Conservation (phyloP, 2,888 invertebrate genomes). For the Creontiades dilutus region DNA sequence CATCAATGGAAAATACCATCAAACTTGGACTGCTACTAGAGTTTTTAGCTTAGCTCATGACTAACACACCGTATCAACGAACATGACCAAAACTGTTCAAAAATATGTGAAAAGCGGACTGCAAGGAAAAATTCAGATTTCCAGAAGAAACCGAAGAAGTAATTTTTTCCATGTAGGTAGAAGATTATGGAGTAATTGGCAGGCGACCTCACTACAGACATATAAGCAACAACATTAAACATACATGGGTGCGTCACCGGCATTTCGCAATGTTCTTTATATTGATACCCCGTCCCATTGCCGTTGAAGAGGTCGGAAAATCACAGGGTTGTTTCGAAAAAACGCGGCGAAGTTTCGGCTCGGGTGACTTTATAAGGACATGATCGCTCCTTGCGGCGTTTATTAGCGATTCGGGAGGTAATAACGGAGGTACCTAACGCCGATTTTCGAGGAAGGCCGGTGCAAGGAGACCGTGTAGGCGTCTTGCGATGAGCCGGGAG, state of each 20-base stretch:
- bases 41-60: no score
- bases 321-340: conserved; percentile 30
- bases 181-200: no score
- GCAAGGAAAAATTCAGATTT: no score
- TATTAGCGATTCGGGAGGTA: background rate
- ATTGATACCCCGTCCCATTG: background rate
- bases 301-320: conserved; percentile 4
- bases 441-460: conserved; percentile 22
- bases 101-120: no score
- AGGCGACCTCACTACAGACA: background rate
- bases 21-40: no score
- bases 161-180: no score
- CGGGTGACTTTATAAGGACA: background rate
- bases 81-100: no score
- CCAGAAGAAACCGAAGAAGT: no score
- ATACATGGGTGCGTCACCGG: background rate
- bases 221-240: background rate
- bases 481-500: background rate
- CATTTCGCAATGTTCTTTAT: background rate
- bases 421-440: conserved; percentile 9
- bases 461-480: conserved; percentile 5
- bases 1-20: no score
- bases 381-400: conserved; percentile 15
- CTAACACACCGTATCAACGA: no score
- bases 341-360: background rate